Evolutionary conservation across 2,888 invertebrate species (phyloP).

Genomic region (Saturnia japonica): DNA sequence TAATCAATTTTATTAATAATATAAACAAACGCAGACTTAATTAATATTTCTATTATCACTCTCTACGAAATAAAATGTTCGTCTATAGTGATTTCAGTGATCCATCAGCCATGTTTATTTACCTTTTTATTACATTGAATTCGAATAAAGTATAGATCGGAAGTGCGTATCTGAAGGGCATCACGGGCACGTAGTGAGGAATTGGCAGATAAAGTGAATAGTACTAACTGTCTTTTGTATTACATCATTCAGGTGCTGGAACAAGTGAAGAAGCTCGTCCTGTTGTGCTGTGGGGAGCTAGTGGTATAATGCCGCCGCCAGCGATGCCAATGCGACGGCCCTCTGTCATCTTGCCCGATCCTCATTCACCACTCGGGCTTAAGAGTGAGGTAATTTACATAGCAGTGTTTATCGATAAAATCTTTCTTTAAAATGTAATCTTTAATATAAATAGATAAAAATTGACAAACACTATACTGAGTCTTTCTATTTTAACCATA

Average conservation of each 20-base stretch:
- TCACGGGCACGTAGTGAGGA: constrained; percentile 22
- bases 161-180: constrained; percentile 2
- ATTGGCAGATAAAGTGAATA: not conserved
- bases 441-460: not conserved
- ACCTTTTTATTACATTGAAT: constrained; percentile 10
- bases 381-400: constrained; percentile 75
- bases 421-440: not conserved
- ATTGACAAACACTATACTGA: not conserved
- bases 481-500: too few relatives aligned
- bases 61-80: not conserved
- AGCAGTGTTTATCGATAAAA: not conserved
- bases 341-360: constrained; percentile 82
- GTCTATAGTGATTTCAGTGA: not conserved
- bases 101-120: not conserved
- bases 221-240: not conserved
- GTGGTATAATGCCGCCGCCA: constrained; percentile 78
- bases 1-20: not conserved
- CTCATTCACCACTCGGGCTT: constrained; percentile 79
- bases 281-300: constrained; percentile 54
- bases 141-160: not conserved
- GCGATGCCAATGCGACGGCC: constrained; percentile 84
- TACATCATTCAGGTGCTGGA: constrained; percentile 28
- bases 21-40: not conserved
- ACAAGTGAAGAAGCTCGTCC: constrained; percentile 59
- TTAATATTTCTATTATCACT: not conserved